These are phyloP conservation scores for Strigamia crassipes DNA, from an alignment of 2,888 invertebrate species.

Conservation along the genomic window DNA sequence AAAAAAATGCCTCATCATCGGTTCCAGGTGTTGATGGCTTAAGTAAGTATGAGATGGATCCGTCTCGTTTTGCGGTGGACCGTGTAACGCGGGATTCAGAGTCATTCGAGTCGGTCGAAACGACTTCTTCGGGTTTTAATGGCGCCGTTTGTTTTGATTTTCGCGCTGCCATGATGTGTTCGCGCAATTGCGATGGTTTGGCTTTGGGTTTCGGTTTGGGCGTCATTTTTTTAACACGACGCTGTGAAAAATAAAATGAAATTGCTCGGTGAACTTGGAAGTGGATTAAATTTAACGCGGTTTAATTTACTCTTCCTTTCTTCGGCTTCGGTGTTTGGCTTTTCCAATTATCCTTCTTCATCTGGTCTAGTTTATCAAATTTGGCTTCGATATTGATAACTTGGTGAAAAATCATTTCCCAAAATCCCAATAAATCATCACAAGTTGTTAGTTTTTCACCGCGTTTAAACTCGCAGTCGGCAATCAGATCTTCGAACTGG, in stretches of 20 bases:
- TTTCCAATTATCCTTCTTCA: not conserved
- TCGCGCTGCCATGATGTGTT: not conserved
- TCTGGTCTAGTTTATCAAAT: not conserved
- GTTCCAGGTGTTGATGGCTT: not conserved
- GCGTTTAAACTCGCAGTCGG: constrained; percentile 59
- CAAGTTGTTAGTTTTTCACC: constrained; percentile 59
- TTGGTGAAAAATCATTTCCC: constrained; percentile 62
- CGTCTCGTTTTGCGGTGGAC: not conserved
- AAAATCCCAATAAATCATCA: constrained; percentile 61
- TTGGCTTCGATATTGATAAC: constrained; percentile 51
- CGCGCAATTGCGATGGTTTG: not conserved
- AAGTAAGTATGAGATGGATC: not conserved
- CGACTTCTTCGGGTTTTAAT: not conserved
- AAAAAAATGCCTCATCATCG: not conserved
- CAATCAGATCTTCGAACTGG: constrained; percentile 60
- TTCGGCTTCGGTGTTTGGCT: not conserved
- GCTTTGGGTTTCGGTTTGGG: not conserved
- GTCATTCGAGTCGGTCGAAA: not conserved
- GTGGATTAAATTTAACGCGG: not conserved
- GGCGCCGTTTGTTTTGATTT: not conserved
- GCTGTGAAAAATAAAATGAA: not conserved
- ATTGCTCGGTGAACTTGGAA: not conserved
- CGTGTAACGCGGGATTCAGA: not conserved
- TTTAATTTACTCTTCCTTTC: not conserved
- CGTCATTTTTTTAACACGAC: not conserved